These are phyloP conservation scores for Phoxinus dragarum DNA, from an alignment of 2,797 vertebrate genomes.

Conservation along the genomic window DNA sequence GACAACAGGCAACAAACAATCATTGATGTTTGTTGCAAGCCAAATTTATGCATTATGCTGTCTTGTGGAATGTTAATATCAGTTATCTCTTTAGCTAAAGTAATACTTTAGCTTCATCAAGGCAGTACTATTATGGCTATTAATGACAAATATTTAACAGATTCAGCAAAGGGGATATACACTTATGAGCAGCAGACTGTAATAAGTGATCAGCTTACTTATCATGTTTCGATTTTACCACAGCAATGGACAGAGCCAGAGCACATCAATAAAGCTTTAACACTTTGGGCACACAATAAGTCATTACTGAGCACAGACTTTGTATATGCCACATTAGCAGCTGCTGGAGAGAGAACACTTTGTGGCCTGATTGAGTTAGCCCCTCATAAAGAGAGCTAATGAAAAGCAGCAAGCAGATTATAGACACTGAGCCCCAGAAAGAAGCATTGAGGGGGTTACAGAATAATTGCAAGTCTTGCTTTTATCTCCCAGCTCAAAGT, in stretches of 20 bases:
- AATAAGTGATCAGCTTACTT: slow-evolving; percentile 2
- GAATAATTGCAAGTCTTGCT: slow-evolving; percentile 71
- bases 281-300: slow-evolving; percentile 44
- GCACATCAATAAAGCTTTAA: slow-evolving; percentile 41
- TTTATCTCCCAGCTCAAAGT: slow-evolving; percentile 71
- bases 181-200: not conserved
- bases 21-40: not conserved
- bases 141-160: not conserved
- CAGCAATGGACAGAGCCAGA: slow-evolving; percentile 42
- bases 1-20: not conserved
- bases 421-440: slow-evolving; percentile 50
- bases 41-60: not conserved
- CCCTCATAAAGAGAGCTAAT: slow-evolving; percentile 58
- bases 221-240: slow-evolving; percentile 12
- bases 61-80: not conserved
- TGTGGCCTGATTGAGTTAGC: slow-evolving; percentile 66
- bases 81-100: not conserved
- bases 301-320: slow-evolving; percentile 51
- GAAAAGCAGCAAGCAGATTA: slow-evolving; percentile 64
- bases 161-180: not conserved
- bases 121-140: not conserved
- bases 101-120: not conserved
- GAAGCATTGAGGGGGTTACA: slow-evolving; percentile 59
- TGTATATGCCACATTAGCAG: slow-evolving; percentile 52
- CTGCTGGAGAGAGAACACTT: slow-evolving; percentile 51